A percentile compares a stretch with the other conserved stretches of the same genome.
Conservation (phyloP, 2,113 vertebrate genomes). For the Psammodynastes pulverulentus region DNA sequence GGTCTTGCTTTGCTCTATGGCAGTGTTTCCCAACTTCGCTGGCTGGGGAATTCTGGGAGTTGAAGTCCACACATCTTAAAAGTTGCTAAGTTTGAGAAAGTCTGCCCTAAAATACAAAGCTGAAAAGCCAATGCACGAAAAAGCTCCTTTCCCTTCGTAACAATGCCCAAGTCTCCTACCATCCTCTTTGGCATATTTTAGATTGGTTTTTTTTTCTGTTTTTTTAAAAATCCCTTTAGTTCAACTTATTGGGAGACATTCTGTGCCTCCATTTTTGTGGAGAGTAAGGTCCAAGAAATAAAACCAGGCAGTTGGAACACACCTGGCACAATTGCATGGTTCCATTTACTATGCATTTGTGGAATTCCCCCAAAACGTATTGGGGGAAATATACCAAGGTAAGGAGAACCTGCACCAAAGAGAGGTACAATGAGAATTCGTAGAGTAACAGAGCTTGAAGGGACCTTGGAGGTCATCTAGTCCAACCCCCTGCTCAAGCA, state of each 20-base stretch:
- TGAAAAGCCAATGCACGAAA: not conserved
- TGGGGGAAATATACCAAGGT: not conserved
- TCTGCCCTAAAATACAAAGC: not conserved
- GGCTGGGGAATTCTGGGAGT: not conserved
- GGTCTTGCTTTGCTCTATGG: not conserved
- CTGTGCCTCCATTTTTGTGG: not conserved
- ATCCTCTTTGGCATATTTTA: not conserved
- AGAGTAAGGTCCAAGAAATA: not conserved
- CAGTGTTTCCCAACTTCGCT: not conserved
- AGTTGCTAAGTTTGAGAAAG: not conserved
- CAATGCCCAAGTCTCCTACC: not conserved
- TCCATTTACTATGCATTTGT: not conserved
- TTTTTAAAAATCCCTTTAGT: not conserved
- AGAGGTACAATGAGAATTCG: rapidly evolving
- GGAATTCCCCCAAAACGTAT: not conserved
- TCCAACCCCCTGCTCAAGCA: too few relatives aligned
- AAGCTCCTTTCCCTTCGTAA: not conserved
- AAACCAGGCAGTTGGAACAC: not conserved
- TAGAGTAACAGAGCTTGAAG: too few relatives aligned
- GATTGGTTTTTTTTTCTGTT: not conserved
- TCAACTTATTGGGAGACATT: not conserved
- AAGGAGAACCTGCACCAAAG: not conserved
- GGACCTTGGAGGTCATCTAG: too few relatives aligned
- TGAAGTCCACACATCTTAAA: not conserved
- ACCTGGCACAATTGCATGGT: not conserved